Conservation (phyloP, 2,113 vertebrate species). For the Myrmecophaga tridactyla region DNA sequence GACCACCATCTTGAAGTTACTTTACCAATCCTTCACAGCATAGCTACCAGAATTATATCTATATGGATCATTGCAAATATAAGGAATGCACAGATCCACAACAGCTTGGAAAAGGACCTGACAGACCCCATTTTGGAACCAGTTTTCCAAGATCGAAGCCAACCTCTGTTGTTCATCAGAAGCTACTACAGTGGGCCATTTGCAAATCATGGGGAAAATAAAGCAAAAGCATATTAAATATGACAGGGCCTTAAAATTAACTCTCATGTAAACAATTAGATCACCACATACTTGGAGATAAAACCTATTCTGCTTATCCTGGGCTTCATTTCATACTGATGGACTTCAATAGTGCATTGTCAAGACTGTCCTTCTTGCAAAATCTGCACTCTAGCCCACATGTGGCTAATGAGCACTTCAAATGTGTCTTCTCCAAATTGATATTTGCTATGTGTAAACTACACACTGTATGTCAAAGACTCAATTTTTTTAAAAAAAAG, state of each 20-base stretch:
- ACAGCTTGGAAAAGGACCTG: background rate
- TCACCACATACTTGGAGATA: background rate
- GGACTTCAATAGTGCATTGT: rapidly evolving
- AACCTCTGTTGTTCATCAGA: background rate
- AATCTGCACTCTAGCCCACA: background rate
- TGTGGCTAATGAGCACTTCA: background rate
- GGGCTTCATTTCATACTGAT: background rate
- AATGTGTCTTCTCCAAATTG: too few relatives aligned
- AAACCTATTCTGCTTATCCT: background rate
- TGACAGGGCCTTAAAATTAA: background rate
- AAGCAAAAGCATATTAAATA: background rate
- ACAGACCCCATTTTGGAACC: background rate
- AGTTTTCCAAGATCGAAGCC: background rate
- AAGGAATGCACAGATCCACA: background rate
- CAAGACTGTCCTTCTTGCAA: background rate
- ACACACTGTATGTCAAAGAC: background rate
- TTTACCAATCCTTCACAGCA: background rate
- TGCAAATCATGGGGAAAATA: background rate
- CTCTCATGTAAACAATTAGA: background rate
- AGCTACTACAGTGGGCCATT: background rate
- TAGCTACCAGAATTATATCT: background rate
- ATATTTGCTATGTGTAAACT: too few relatives aligned
- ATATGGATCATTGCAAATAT: background rate
- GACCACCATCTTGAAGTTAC: background rate
- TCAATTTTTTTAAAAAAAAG: background rate